Base-by-base conservation (phyloP, 2,888 invertebrate species). In the Dryobotodes eremita region DNA sequence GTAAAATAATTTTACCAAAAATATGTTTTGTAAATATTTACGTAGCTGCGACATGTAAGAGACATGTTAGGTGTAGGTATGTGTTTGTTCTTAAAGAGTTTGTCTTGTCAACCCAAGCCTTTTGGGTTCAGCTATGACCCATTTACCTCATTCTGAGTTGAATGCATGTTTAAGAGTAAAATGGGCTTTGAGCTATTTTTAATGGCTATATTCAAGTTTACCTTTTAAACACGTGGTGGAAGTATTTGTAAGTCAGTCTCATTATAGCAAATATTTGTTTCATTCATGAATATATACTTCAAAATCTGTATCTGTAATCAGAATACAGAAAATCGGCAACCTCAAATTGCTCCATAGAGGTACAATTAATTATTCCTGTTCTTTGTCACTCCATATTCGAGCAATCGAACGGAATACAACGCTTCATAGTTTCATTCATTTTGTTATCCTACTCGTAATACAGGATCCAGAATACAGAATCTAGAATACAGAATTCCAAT, bases 21-120 rank as follows among this genome's bases (percentile, higher is more conserved):
- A 70, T 82, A 53, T 77, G 57, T 70, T 83, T 68, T n/a, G 64
- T 46, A 20, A 73, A 84, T 74, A 65, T 61, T 73, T 71, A 57
- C 65, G 8, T 64, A 55, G 57, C 48, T 70, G 42, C 53, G 7
- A 36, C 61, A 71, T 59, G 53, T 55, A 36, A 42, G 65, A 8
- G 3, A 50, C 46, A 66, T 75, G 15, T 53, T 26, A 36, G n/a
- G 31, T 57, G 57, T 59, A 53, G 20, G 36, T 62, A 53, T 31
- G 53, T 62, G 65, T 66, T 80, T n/a, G 66, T 81, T n/a, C 48
- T 66, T 46, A 62, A 81, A 85, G 62, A 69, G 66, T 17, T 69
- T 71, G 48, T 57, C 64, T 26, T 72, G 31, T 71, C 57, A 72
- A 20, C 76, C 55, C 15, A 6, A 50, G 42, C 48, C 23, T 23